These are phyloP conservation scores for Pterophyllum scalare DNA, from an alignment of 2,113 vertebrate species.

Conservation along the genomic window DNA sequence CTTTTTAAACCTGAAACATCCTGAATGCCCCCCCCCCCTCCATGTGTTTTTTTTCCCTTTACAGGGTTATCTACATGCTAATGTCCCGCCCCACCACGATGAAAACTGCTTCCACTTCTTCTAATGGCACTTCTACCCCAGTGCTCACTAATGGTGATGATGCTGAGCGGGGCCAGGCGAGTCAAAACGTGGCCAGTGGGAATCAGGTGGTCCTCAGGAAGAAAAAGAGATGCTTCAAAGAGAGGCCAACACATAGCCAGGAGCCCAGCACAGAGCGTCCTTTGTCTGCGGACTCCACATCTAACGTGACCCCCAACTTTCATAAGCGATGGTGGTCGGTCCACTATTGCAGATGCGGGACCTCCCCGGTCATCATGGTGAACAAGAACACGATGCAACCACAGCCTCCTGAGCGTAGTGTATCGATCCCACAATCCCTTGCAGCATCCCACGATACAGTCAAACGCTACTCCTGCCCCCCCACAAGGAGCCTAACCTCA, in stretches of 20 bases:
- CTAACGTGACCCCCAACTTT: slow-evolving; percentile 55
- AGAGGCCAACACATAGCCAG: background rate
- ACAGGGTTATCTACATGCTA: background rate
- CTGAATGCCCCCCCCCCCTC: background rate
- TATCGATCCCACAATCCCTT: slow-evolving; percentile 82
- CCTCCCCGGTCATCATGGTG: slow-evolving; percentile 85
- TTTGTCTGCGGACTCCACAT: slow-evolving; percentile 78
- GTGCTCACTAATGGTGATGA: rapidly evolving
- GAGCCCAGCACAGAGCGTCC: slow-evolving; percentile 56
- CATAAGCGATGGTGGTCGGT: slow-evolving; percentile 79
- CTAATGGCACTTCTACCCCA: background rate
- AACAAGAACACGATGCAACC: slow-evolving; percentile 91
- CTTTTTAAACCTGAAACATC: slow-evolving; percentile 21
- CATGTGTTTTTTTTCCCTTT: background rate
- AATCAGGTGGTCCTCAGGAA: background rate
- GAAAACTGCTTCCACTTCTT: background rate
- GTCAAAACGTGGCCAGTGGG: background rate
- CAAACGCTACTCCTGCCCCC: slow-evolving; percentile 88
- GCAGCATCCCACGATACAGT: slow-evolving; percentile 72
- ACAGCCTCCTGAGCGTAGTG: slow-evolving; percentile 83
- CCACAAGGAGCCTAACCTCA: slow-evolving; percentile 84
- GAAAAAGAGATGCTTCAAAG: background rate
- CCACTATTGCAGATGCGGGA: slow-evolving; percentile 76
- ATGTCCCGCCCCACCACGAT: background rate
- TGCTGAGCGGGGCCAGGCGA: background rate